These are phyloP conservation scores for Poeciliopsis retropinna DNA, from an alignment of 2,113 vertebrate genomes.

Conservation along the genomic window DNA sequence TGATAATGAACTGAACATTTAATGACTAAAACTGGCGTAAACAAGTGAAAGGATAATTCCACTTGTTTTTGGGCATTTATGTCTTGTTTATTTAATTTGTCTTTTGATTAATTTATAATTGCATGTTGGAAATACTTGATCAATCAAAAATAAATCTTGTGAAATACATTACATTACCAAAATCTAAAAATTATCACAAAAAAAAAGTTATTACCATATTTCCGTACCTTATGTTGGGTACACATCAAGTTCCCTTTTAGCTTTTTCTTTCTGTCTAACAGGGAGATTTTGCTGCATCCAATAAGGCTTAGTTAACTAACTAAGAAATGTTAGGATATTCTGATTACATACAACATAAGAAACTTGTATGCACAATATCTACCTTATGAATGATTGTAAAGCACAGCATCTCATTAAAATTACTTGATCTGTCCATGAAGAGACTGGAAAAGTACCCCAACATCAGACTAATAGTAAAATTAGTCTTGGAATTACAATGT, in stretches of 20 bases:
- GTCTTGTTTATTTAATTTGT: neutral
- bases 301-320: conserved; percentile 43
- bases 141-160: neutral
- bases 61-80: too few species aligned
- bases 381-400: conserved; percentile 26
- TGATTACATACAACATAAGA: conserved; percentile 15
- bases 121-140: neutral
- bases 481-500: conserved; percentile 56
- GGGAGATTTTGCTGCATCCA: conserved; percentile 28
- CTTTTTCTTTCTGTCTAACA: neutral
- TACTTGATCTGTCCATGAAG: conserved; percentile 35
- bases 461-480: conserved; percentile 63
- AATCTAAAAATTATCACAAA: neutral
- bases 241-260: neutral
- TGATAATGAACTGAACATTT: too few species aligned
- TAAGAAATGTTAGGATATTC: conserved; percentile 20
- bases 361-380: neutral
- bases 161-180: neutral
- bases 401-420: conserved; percentile 57
- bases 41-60: neutral
- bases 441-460: conserved; percentile 47
- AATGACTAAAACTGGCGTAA: neutral
- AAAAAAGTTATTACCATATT: neutral
- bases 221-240: conserved; percentile 17
- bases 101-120: neutral